These are phyloP conservation scores for Tupiocoris notatus DNA, from an alignment of 2,888 invertebrate genomes.

Conservation along the genomic window DNA sequence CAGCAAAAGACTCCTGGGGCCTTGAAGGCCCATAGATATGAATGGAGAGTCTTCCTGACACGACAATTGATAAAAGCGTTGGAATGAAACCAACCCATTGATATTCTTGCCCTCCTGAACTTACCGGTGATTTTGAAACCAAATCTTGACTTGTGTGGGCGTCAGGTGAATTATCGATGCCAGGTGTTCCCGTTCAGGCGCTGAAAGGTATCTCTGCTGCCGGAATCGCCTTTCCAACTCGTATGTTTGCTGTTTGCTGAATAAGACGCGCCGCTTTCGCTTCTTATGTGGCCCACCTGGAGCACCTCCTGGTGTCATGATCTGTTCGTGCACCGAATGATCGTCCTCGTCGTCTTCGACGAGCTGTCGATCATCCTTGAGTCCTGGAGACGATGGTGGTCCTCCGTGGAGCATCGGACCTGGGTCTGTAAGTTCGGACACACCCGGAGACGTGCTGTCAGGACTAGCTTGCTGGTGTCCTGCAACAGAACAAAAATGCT, in stretches of 20 bases:
- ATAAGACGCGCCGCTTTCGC: slow-evolving; percentile 91
- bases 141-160: slow-evolving; percentile 95
- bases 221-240: slow-evolving; percentile 92
- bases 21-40: no score
- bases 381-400: slow-evolving; percentile 49
- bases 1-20: no score
- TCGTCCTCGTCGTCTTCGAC: slow-evolving; percentile 61
- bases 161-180: slow-evolving; percentile 92
- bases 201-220: slow-evolving; percentile 94
- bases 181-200: slow-evolving; percentile 94
- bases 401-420: slow-evolving; percentile 33
- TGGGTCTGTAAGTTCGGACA: slow-evolving; percentile 50
- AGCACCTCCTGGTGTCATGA: slow-evolving; percentile 55
- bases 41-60: no score
- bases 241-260: slow-evolving; percentile 94
- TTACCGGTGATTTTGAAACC: slow-evolving; percentile 95
- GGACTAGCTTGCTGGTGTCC: slow-evolving; percentile 72
- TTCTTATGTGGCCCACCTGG: slow-evolving; percentile 65
- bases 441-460: slow-evolving; percentile 75
- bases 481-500: no score
- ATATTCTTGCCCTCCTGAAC: no score
- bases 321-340: slow-evolving; percentile 54
- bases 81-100: no score
- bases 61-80: no score
- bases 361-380: slow-evolving; percentile 60